These are phyloP conservation scores for Sander lucioperca DNA, from an alignment of 2,113 vertebrate species.

Conservation along the genomic window DNA sequence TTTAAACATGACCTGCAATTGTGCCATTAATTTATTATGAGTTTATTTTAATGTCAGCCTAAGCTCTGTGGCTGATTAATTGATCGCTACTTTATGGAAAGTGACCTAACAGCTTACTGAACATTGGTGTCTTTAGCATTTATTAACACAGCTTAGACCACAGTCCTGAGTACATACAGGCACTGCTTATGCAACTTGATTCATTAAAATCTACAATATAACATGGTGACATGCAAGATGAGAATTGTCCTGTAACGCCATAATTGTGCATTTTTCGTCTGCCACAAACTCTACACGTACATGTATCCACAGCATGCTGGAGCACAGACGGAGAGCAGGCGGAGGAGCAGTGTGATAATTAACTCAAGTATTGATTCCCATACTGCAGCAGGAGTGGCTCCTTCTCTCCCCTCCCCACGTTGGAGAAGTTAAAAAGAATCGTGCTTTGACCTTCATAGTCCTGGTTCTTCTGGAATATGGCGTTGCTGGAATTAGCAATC, in stretches of 20 bases:
- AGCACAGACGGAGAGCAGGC: not conserved
- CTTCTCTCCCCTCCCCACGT: conserved; percentile 53
- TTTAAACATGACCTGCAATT: conserved; percentile 47
- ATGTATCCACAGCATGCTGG: not conserved
- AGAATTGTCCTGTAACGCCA: not conserved
- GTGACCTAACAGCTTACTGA: conserved; percentile 7
- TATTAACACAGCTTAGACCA: conserved; percentile 11
- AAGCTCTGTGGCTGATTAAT: conserved; percentile 33
- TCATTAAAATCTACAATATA: not conserved
- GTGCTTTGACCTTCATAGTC: conserved; percentile 28
- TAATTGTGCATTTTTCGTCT: not conserved
- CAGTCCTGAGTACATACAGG: not conserved
- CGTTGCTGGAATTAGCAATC: conserved; percentile 63
- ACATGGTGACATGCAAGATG: not conserved
- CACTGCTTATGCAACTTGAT: not conserved
- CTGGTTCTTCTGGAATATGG: conserved; percentile 65
- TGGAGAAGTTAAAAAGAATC: conserved; percentile 43
- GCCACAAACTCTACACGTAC: not conserved
- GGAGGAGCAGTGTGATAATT: conserved; percentile 1
- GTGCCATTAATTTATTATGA: conserved; percentile 62
- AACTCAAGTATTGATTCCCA: conserved; percentile 35
- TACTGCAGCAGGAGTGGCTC: conserved; percentile 58
- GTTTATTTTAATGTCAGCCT: conserved; percentile 56
- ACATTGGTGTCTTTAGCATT: not conserved
- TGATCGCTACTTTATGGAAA: conserved; percentile 27